Evolutionary conservation across 2,797 vertebrate genomes (phyloP), one percentile per base, ranked within the genome.

Genomic region (Buceros bicornis): DNA sequence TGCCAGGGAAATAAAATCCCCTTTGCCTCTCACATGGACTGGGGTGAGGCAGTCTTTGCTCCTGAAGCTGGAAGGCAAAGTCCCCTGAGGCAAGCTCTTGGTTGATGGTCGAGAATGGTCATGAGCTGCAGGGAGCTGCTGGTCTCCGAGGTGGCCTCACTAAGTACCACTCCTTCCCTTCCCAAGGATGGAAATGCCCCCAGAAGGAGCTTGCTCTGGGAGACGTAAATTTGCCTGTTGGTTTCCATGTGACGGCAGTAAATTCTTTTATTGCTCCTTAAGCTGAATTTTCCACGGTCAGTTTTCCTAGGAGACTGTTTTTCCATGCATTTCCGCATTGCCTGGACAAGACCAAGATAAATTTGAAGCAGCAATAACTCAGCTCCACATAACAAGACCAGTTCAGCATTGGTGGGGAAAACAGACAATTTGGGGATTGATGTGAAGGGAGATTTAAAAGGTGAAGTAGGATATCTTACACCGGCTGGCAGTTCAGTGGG

Each of bases 241-340:
- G 62, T 95, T 97, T 94, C 83, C 13, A 11, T 1, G 16, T 88
- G 89, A 93, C 6, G 29, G 88, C 81, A 93, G 81, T 87, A 96
- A 93, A 91, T 51, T 90, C 71, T 95, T 95, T 94, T 95, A 95
- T 92, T 95, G 81, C 85, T 97, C 50, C 87, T 94, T 93, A 93
- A 95, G 85, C 77, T 81, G 91, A 92, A 95, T 95, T 90, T 91
- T 96, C 61, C 89, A 90, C 0, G 56, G 92, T 92, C 86, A 79
- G 69, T 93, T 97, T 94, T 97, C 91, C 95, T 95, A 42, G 70
- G 95, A 95, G 84, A 95, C 77, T 74, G 42, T 77, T 97, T 96
- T 85, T 90, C 81, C 82, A 82, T 90, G 92, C 45, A 67, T 92
- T 95, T 96, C 76, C 74, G 93, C 2, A 0, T 80, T 2, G 15